A percentile compares a stretch with the other conserved stretches of the same genome.
Evolutionary conservation across 2,888 invertebrate genomes (phyloP).

Genomic region (Agriopis aurantiaria): DNA sequence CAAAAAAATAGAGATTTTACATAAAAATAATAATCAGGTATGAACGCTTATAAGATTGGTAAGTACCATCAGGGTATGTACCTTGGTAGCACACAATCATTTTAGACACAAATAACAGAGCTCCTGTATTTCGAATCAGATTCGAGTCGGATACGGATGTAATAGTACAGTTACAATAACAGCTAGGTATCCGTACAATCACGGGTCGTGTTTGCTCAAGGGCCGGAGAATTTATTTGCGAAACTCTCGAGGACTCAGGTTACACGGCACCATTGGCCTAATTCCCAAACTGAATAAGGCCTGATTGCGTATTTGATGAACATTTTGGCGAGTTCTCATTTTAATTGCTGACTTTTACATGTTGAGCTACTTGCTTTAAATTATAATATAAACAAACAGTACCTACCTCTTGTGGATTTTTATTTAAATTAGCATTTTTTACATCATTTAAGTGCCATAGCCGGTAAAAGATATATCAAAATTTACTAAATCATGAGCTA

Average conservation of each 20-base stretch:
- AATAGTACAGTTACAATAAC: slow-evolving; percentile 33
- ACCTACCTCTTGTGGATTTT: neutral
- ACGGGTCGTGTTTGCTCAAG: slow-evolving; percentile 69
- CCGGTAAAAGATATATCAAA: no score
- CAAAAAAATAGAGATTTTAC: neutral
- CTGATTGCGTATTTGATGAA: slow-evolving; percentile 70
- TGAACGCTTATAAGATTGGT: neutral
- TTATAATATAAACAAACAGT: slow-evolving; percentile 10
- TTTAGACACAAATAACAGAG: slow-evolving; percentile 1
- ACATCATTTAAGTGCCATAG: no score
- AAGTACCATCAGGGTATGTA: neutral
- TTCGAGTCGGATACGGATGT: slow-evolving; percentile 19
- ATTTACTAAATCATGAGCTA: no score
- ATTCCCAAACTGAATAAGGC: slow-evolving; percentile 76
- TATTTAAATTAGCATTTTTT: neutral
- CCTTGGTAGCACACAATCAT: slow-evolving; percentile 5
- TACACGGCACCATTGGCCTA: slow-evolving; percentile 61
- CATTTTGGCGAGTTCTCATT: slow-evolving; percentile 54
- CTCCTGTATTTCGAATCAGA: slow-evolving; percentile 14
- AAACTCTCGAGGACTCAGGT: slow-evolving; percentile 71
- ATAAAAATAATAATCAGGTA: neutral
- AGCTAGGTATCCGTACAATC: slow-evolving; percentile 60
- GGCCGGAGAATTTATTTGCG: slow-evolving; percentile 76
- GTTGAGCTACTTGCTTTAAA: slow-evolving; percentile 23
- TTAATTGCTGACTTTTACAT: slow-evolving; percentile 52